A percentile compares a stretch with the other conserved stretches of the same genome.
Conservation (phyloP, 2,113 vertebrate genomes). For the Phoenicopterus ruber region DNA sequence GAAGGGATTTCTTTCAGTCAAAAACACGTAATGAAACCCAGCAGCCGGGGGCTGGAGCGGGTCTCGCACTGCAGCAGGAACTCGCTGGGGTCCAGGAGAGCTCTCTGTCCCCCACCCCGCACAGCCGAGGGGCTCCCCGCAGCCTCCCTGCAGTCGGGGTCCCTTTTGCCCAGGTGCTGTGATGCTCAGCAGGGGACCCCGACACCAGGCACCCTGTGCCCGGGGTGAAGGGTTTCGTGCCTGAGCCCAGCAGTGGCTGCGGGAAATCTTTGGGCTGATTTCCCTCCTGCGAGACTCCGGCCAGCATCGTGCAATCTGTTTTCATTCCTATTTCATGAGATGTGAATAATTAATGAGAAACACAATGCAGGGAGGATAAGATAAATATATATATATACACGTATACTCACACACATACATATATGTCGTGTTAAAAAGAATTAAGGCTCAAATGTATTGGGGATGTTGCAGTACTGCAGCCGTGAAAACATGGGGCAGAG, state of each 20-base stretch:
- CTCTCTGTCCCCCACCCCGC: neutral
- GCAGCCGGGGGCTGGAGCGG: neutral
- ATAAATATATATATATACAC: neutral
- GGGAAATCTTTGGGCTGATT: neutral
- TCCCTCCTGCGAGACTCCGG: neutral
- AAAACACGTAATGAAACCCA: neutral
- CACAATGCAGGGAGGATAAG: slow-evolving; percentile 15
- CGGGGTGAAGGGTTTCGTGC: neutral
- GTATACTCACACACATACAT: neutral
- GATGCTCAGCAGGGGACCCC: neutral
- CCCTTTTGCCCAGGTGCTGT: neutral
- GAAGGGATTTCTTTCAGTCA: neutral
- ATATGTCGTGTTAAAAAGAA: neutral
- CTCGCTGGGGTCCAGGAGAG: accelerated
- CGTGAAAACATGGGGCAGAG: neutral
- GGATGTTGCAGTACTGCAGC: neutral
- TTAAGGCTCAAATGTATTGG: neutral
- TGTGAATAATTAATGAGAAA: slow-evolving; percentile 66
- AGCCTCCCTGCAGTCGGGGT: neutral
- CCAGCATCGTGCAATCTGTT: slow-evolving; percentile 35
- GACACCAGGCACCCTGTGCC: neutral
- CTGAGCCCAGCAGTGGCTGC: neutral
- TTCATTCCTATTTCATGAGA: slow-evolving; percentile 69
- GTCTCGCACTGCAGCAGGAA: neutral
- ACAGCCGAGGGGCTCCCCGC: neutral